These are phyloP conservation scores for Spisula solida DNA, from an alignment of 2,888 invertebrate species.

Conservation along the genomic window DNA sequence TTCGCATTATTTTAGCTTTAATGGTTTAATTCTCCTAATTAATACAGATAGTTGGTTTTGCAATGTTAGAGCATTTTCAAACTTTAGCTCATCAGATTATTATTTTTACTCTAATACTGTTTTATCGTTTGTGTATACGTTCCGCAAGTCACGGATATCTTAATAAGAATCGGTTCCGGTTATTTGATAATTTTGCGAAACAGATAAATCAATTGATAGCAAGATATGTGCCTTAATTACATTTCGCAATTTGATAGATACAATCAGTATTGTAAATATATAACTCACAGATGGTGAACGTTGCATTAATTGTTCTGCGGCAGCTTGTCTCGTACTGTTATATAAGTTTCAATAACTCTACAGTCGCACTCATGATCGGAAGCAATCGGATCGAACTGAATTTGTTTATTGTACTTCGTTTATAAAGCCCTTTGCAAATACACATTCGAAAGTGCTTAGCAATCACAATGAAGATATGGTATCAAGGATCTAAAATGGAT, in stretches of 20 bases:
- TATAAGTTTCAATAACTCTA: too few species aligned
- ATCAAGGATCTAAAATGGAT: too few species aligned
- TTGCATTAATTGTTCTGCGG: background rate
- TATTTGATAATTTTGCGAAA: slow-evolving; percentile 7
- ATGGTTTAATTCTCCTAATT: too few species aligned
- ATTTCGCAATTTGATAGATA: slow-evolving; percentile 13
- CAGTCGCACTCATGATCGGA: too few species aligned
- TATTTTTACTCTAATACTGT: background rate
- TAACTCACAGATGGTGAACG: background rate
- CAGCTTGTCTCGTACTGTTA: background rate
- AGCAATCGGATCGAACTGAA: too few species aligned
- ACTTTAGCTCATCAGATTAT: background rate
- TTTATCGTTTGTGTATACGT: background rate
- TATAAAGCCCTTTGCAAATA: too few species aligned
- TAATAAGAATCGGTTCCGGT: background rate
- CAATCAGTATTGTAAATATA: background rate
- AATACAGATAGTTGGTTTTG: too few species aligned
- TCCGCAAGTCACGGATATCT: background rate
- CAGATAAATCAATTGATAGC: slow-evolving; percentile 1
- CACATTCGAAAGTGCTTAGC: too few species aligned
- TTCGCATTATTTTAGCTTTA: too few species aligned
- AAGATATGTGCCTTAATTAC: background rate
- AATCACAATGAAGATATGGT: too few species aligned
- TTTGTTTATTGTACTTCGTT: too few species aligned
- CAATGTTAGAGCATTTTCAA: background rate